Base-by-base conservation (phyloP, 2,113 vertebrate species). In the Shinisaurus crocodilurus region DNA sequence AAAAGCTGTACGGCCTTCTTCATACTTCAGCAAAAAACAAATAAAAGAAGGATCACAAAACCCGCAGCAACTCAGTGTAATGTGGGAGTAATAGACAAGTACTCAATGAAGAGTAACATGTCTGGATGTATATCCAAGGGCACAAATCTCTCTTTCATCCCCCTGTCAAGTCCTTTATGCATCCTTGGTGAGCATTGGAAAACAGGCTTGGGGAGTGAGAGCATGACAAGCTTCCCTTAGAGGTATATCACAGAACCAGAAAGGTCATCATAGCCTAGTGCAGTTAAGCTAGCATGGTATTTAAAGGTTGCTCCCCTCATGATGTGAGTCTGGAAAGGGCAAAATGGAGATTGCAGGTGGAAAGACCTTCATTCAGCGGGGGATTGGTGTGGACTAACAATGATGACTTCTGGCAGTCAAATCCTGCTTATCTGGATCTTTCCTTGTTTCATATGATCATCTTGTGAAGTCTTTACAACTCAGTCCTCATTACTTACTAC, bases 221-320 rank as follows among this genome's bases (percentile, higher is more conserved):
- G 63, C 75, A 80, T 79, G 60, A 70, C 76, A 88, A 37, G 18
- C 76, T 88, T 88, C 43, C n/a, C 84, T 90, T 86, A 25, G 76
- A 86, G 84, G 83, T 85, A 86, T 70, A 79, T 79, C 83, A 81
- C 76, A 43, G 69, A 90, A 65, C 48, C 48, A 57, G 79, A 90
- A 89, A 90, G 89, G 83, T 90, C 89, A 90, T 69, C 79, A 80
- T 86, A 72, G 75, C 48, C 12, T n/a, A 80, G n/a, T 70, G 83
- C 48, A 57, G 84, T 90, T 90, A 86, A 88, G 65, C 9, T 70
- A 43, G 75, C 82, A 18, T 86, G 83, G 37, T 86, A 86, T 90
- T 90, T 90, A 90, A 90, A 86, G 89, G 83, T 90, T 90, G 89
- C 75, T 90, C 63, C 74, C 75, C 63, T 90, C 75, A 85, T 70